Percentiles rank a stretch among this genome's conserved stretches.
phyloP scores from a whole-genome alignment of 2,113 vertebrate genomes.

The Ibidorhyncha struthersii region DNA sequence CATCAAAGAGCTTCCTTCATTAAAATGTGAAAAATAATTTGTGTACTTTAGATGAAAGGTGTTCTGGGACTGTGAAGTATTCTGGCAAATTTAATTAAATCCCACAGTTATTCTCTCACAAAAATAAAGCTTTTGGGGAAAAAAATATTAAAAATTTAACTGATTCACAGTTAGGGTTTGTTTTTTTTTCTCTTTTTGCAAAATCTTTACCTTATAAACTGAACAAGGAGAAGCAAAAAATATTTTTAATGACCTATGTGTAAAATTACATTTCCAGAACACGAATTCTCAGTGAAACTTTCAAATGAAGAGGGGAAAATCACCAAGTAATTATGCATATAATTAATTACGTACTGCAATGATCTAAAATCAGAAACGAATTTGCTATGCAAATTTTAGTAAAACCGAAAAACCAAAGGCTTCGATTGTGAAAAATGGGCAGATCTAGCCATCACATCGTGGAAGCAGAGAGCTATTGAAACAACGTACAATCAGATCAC shows the following conservation, averaged over 20 bases:
- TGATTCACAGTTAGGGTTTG: neutral
- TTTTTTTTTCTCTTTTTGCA: neutral
- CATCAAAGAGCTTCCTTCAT: conserved; percentile 59
- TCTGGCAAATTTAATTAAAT: conserved; percentile 60
- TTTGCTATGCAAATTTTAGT: neutral
- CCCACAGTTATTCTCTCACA: neutral
- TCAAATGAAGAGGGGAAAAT: neutral
- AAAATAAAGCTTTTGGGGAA: neutral
- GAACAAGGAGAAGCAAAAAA: neutral
- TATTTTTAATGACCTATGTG: neutral
- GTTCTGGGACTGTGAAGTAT: conserved; percentile 31
- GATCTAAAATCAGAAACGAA: neutral
- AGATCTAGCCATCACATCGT: neutral
- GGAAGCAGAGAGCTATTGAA: neutral
- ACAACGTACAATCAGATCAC: neutral
- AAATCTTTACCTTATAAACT: neutral
- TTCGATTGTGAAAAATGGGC: neutral
- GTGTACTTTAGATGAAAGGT: conserved; percentile 62
- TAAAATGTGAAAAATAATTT: conserved; percentile 59
- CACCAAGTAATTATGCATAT: neutral
- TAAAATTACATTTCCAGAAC: neutral
- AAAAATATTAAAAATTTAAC: neutral
- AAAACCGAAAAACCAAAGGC: neutral
- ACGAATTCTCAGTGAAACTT: neutral
- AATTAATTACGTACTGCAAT: neutral